Base-by-base conservation (phyloP, 2,113 vertebrate species). In the Dicentrarchus labrax region DNA sequence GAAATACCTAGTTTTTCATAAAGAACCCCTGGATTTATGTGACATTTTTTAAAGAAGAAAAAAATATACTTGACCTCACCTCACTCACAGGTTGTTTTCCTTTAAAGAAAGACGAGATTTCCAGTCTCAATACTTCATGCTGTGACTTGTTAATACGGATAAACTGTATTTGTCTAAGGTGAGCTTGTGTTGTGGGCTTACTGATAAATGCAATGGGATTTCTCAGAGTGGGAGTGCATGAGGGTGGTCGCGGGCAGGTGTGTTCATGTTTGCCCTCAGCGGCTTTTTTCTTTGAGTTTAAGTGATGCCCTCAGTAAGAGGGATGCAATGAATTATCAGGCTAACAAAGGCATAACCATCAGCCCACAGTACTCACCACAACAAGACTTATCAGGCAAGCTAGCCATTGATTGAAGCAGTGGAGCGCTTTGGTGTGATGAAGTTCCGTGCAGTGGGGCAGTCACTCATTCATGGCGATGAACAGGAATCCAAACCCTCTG, bases 321-420 rank as follows among this genome's bases (percentile, higher is more conserved):
- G 24, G 71, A 68, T 39, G 59, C 60, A 38, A 4, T 64, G 54
- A 76, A 72, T 68, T 36, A 57, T 81, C 57, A 39, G 56, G 30
- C 53, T 45, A 39, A 86, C 67, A 50, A 76, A 86, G 80, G 50
- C 13, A 1, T 15, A 60, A n/a, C 43, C 48, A 39, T 64, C 51
- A 51, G 76, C 60, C 48, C 6, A 10, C 74, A 9, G 41, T 24
- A 39, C 70, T 78, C 68, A 38, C 66, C 56, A 70, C 64, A 68
- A 41, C 57, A 53, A 64, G 73, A 80, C 72, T 80, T 82, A 77
- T 88, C 82, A 78, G 47, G 79, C 60, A n/a, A 66, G 62, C 53
- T 10, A 5, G 36, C 66, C 84, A 92, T 86, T 89, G 67, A 92
- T 90, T 92, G 85, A 85, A 68, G 86, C 88, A 70, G 80, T 60